Conservation (phyloP, 2,113 vertebrate species). For the Mixornis gularis region DNA sequence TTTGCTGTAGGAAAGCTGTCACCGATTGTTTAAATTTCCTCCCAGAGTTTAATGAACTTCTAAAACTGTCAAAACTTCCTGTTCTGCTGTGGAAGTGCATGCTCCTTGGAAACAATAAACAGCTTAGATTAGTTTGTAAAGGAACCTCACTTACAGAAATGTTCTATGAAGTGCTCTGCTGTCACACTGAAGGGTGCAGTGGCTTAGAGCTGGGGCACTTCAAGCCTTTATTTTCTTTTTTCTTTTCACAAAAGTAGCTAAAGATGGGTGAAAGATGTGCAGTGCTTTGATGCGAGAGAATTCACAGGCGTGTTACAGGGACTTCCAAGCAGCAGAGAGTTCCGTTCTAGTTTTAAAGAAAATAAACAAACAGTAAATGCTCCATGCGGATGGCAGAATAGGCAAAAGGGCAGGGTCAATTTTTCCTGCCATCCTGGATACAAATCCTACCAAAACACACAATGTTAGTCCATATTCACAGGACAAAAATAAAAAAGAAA, state of each 20-base stretch:
- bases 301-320: not conserved
- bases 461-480: not conserved
- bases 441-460: not conserved
- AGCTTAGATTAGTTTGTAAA: conserved; percentile 16
- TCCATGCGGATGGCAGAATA: not conserved
- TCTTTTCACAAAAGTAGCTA: not conserved
- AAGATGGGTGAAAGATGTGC: not conserved
- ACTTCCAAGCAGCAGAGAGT: not conserved
- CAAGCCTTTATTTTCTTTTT: not conserved
- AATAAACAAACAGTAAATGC: not conserved
- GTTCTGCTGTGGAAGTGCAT: conserved; percentile 36
- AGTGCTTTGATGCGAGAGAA: not conserved
- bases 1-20: conserved; percentile 12
- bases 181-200: not conserved
- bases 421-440: not conserved
- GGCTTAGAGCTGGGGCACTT: not conserved
- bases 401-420: not conserved
- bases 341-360: not conserved
- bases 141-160: conserved; percentile 13
- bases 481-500: not conserved
- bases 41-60: conserved; percentile 55
- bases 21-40: conserved; percentile 50
- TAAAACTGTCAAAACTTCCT: conserved; percentile 47
- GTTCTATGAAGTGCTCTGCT: not conserved
- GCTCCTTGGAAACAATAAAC: conserved; percentile 43